Conservation (phyloP, 2,113 vertebrate species). For the Chunga burmeisteri region DNA sequence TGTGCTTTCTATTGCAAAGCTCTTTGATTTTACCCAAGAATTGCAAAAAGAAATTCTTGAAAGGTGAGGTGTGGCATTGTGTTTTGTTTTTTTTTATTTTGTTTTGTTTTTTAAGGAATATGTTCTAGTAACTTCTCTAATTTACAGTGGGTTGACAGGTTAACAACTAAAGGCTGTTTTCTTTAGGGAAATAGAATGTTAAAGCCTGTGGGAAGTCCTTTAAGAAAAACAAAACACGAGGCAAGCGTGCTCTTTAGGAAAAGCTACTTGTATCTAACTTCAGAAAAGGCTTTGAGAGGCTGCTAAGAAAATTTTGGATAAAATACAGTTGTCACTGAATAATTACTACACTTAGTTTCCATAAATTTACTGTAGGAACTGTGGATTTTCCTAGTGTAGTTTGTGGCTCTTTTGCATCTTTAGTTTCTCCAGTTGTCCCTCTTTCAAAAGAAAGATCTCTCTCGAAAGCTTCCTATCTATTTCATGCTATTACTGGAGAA, state of each 20-base stretch:
- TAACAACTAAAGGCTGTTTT: neutral
- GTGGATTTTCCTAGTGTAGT: neutral
- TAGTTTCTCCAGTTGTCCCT: neutral
- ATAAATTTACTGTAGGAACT: neutral
- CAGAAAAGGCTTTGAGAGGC: neutral
- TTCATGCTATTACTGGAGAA: neutral
- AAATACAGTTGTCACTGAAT: neutral
- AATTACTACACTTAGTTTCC: neutral
- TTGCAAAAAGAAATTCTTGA: slow-evolving; percentile 88
- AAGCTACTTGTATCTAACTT: neutral
- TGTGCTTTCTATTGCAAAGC: slow-evolving; percentile 83
- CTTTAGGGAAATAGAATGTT: neutral
- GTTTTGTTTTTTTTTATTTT: neutral
- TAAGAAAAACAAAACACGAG: neutral
- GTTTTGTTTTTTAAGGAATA: neutral
- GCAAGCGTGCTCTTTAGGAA: neutral
- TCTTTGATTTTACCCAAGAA: slow-evolving; percentile 91
- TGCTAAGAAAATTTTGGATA: neutral
- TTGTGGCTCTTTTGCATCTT: neutral
- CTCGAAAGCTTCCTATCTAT: neutral
- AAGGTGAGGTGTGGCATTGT: slow-evolving; percentile 77
- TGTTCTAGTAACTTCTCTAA: neutral
- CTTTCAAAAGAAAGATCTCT: neutral
- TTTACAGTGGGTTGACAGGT: neutral
- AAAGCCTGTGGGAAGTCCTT: neutral